phyloP scores from a whole-genome alignment of 2,113 vertebrate genomes.

The Cygnus atratus region DNA sequence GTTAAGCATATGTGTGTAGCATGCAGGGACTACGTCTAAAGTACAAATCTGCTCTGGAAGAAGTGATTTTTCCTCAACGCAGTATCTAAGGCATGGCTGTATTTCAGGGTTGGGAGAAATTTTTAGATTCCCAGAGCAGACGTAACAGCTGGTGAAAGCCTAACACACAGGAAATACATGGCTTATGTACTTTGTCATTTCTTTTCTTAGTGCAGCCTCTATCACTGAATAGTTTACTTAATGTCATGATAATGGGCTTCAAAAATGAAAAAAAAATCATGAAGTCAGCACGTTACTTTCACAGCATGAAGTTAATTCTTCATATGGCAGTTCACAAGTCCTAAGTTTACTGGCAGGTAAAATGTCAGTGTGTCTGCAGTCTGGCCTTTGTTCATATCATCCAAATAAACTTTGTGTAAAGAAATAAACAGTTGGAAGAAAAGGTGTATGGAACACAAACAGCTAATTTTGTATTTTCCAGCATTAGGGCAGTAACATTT shows the following conservation, averaged over 20 bases:
- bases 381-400: background rate
- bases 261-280: background rate
- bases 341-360: background rate
- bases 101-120: background rate
- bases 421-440: background rate
- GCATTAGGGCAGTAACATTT: background rate
- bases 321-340: background rate
- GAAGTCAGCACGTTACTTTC: background rate
- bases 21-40: rapidly evolving
- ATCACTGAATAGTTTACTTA: background rate
- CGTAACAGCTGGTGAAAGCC: background rate
- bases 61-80: background rate
- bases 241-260: background rate
- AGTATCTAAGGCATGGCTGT: background rate
- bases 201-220: background rate
- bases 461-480: background rate
- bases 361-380: background rate
- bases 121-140: background rate
- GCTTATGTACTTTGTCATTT: background rate
- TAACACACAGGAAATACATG: background rate
- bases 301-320: background rate
- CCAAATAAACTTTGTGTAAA: background rate
- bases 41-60: background rate
- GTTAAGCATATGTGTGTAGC: rapidly evolving
- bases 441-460: background rate